Conservation (phyloP, 2,113 vertebrate species). For the Cinclus cinclus region DNA sequence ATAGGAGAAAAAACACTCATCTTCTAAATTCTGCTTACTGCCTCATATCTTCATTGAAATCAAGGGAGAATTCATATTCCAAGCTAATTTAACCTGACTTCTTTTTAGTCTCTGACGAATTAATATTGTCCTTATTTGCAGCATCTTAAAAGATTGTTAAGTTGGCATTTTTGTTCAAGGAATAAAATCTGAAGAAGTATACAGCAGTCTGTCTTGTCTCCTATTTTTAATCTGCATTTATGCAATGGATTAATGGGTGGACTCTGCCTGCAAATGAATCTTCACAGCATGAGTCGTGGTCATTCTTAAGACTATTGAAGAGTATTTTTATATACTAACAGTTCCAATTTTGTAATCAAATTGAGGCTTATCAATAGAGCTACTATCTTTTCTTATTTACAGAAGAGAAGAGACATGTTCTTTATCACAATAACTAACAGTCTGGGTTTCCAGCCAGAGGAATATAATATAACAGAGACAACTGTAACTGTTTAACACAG, state of each 20-base stretch:
- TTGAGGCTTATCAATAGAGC: background rate
- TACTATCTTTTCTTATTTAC: background rate
- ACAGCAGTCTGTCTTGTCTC: background rate
- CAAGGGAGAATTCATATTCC: background rate
- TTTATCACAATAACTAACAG: background rate
- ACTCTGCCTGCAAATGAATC: background rate
- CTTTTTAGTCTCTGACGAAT: background rate
- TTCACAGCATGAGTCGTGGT: background rate
- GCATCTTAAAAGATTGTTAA: background rate
- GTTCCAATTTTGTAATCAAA: background rate
- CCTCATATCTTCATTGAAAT: background rate
- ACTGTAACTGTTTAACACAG: background rate
- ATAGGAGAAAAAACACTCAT: background rate
- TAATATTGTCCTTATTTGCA: background rate
- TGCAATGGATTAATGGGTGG: background rate
- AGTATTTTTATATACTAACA: background rate
- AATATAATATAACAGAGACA: background rate
- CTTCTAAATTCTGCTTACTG: background rate
- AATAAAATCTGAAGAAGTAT: background rate
- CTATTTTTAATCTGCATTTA: background rate
- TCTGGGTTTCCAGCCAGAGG: background rate
- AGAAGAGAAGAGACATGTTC: background rate
- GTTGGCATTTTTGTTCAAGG: background rate
- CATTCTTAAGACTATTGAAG: background rate
- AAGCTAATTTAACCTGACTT: background rate